Evolutionary conservation across 1,140 invertebrate species (phyloP).

Genomic region (Drosophila kepulauana): DNA sequence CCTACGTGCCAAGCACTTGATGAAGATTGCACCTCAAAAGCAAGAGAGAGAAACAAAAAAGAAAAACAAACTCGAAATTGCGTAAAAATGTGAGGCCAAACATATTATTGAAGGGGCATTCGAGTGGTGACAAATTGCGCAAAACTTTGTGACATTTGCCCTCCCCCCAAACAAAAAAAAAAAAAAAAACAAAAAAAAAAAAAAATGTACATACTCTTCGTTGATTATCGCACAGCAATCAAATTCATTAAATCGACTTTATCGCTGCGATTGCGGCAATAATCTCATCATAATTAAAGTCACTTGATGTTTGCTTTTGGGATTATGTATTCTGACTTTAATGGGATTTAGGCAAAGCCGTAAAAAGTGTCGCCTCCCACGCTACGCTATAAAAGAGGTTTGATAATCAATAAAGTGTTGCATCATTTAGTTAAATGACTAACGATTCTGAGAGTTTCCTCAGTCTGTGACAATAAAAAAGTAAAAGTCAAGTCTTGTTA

Average conservation of each 20-base stretch:
- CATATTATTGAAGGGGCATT: slow-evolving; percentile 40
- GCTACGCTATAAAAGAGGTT: too few species aligned
- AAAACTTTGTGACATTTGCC: slow-evolving; percentile 29
- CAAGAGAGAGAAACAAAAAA: slow-evolving; percentile 16
- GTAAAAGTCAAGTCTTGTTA: slow-evolving; percentile 10
- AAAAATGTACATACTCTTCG: not conserved
- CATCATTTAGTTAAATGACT: not conserved
- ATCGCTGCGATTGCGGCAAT: slow-evolving; percentile 15
- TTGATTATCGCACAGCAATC: not conserved
- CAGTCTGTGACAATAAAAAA: not conserved
- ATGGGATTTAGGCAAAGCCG: not conserved
- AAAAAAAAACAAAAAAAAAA: not conserved
- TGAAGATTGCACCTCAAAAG: slow-evolving; percentile 54
- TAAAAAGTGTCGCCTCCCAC: not conserved
- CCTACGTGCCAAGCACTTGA: slow-evolving; percentile 65
- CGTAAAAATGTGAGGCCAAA: slow-evolving; percentile 55
- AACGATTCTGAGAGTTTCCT: not conserved
- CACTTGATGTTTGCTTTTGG: not conserved
- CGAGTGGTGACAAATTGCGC: slow-evolving; percentile 31
- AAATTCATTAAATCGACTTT: slow-evolving; percentile 23
- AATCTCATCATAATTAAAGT: not conserved
- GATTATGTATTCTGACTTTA: not conserved
- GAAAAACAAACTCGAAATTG: slow-evolving; percentile 45
- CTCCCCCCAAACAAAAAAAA: not conserved
- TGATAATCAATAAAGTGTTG: too few species aligned